Conservation (phyloP, 2,113 vertebrate genomes). For the Plecturocebus donacophilus region DNA sequence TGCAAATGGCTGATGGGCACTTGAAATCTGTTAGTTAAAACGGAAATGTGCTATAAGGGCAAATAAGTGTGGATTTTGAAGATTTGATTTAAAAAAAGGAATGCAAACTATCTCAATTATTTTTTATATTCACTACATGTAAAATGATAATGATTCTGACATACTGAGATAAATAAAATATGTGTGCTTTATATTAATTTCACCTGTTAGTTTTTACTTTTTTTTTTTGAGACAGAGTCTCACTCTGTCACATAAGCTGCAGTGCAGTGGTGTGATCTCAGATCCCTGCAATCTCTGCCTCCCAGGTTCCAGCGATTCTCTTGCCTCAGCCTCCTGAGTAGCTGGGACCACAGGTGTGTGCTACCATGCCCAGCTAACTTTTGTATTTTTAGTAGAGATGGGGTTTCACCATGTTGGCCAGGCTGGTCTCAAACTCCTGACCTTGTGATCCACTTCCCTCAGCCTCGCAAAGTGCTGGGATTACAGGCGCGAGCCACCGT, state of each 20-base stretch:
- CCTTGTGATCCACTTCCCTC: no score
- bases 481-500: background rate
- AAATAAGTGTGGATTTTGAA: conserved; percentile 25
- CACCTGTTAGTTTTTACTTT: background rate
- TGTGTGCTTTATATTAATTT: background rate
- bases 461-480: no score
- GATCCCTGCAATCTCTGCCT: no score
- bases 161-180: background rate
- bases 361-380: no score
- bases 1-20: background rate
- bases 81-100: background rate
- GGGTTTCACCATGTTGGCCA: no score
- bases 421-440: no score
- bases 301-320: no score
- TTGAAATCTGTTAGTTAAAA: background rate
- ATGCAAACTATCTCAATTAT: background rate
- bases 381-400: no score
- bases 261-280: no score
- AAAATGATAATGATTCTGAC: conserved; percentile 34
- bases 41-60: background rate
- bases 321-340: no score
- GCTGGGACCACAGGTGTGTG: no score
- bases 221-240: background rate
- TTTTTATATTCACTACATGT: conserved; percentile 24
- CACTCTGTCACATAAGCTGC: background rate